Evolutionary conservation across 2,888 invertebrate species (phyloP), one percentile per base, ranked within the genome.

Genomic region (Dasysyrphus tricinctus): DNA sequence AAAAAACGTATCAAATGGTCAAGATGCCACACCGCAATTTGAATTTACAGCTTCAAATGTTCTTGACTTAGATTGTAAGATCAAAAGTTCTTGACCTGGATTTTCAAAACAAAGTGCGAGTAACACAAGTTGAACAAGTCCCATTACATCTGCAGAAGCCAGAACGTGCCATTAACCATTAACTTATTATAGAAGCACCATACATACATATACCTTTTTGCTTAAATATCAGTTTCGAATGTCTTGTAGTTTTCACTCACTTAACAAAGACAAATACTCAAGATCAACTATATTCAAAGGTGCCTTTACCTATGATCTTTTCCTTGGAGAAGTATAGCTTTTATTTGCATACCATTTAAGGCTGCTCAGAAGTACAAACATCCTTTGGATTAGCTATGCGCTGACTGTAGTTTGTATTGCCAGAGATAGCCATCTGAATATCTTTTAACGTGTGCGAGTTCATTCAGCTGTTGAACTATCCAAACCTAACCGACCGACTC

Each of bases 311-410:
- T 24, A 24, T 24, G 24, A 1, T 24, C 24, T 19, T 37, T 34
- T 76, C 65, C 67, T 65, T 47, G 29, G 37, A 69, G 47, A 59
- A n/a, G 65, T 51, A n/a, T n/a, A 44, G 49, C 51, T 37, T 61
- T 61, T 80, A 76, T 84, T 84, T 84, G 80, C 84, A 74, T 65
- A 74, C 65, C 74, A 80, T 85, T 80, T 80, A 73, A 49, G 79
- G 42, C 49, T 73, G 61, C 16, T 24, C 42, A 16, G 56, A 42
- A 49, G 19, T 32, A 44, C 73, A 85, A 80, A 85, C 73, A 77
- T 85, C 80, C 85, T 85, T 80, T 56, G 72, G 77, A 81, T 77
- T 85, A 77, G 57, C 79, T 75, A 39, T 51, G 49, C 49, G 34
- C 61, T 65, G 59, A 24, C 39, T 56, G 39, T 11, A 39, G 6